Conservation (phyloP, 2,797 vertebrate species). For the Eospalax fontanierii region DNA sequence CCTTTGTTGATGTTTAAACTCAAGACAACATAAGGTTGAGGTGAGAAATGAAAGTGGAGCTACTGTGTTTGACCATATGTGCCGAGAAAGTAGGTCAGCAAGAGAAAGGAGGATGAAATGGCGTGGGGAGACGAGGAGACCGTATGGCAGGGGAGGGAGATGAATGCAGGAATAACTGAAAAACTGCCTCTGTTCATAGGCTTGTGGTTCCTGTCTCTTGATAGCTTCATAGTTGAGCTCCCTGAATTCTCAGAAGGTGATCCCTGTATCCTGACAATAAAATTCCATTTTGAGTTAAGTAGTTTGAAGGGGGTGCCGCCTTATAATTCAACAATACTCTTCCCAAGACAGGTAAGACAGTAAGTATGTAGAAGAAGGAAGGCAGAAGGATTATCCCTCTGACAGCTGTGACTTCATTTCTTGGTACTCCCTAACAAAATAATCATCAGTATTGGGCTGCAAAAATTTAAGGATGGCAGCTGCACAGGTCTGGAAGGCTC, state of each 20-base stretch:
- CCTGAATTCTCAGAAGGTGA: background rate
- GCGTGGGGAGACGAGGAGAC: background rate
- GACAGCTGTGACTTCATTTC: background rate
- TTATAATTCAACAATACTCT: conserved; percentile 23
- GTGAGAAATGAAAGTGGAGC: background rate
- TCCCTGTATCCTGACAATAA: background rate
- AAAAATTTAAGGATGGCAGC: background rate
- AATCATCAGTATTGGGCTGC: background rate
- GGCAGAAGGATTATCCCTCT: background rate
- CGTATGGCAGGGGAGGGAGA: background rate
- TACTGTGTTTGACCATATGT: background rate
- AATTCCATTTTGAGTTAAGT: conserved; percentile 21
- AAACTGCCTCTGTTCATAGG: background rate
- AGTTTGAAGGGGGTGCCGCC: background rate
- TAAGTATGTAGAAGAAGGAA: background rate
- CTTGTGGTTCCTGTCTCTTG: background rate
- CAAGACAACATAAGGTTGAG: background rate
- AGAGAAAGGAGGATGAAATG: background rate
- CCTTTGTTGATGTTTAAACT: background rate
- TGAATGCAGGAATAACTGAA: background rate
- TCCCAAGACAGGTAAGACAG: background rate
- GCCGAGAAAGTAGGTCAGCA: background rate
- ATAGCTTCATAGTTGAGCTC: background rate
- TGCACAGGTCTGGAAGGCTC: background rate
- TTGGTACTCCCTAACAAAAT: background rate